Evolutionary conservation across 2,797 vertebrate species (phyloP).

Genomic region (Synaphobranchus kaupii): DNA sequence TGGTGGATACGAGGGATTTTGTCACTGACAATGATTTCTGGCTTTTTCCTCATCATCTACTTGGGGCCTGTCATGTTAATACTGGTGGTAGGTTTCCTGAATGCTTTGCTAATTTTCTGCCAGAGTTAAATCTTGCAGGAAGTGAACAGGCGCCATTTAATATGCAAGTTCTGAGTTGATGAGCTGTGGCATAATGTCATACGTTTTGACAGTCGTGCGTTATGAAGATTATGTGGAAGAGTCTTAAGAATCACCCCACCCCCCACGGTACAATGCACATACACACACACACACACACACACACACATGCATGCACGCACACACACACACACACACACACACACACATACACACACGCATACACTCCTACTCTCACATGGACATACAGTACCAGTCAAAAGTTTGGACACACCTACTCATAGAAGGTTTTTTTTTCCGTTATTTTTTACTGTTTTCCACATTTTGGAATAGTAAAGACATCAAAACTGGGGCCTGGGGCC

Average conservation of each 20-base stretch:
- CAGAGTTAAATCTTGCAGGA: background rate
- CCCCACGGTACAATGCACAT: no score
- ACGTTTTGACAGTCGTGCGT: background rate
- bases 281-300: background rate
- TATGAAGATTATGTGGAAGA: background rate
- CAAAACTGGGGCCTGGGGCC: no score
- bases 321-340: background rate
- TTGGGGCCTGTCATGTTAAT: conserved; percentile 92
- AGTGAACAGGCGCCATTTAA: background rate
- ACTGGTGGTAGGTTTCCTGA: conserved; percentile 65
- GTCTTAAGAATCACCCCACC: background rate
- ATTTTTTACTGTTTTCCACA: no score
- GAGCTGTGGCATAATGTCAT: background rate
- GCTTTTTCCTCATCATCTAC: conserved; percentile 91
- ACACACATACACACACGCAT: background rate
- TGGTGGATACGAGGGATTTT: conserved; percentile 98
- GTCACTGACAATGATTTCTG: conserved; percentile 88
- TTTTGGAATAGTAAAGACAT: no score
- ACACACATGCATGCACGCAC: no score
- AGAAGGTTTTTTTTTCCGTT: no score
- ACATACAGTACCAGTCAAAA: no score
- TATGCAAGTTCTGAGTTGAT: background rate
- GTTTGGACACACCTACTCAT: no score
- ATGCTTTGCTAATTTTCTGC: background rate
- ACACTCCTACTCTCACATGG: no score